Conservation (phyloP, 2,113 vertebrate genomes). For the Anoplopoma fimbria region DNA sequence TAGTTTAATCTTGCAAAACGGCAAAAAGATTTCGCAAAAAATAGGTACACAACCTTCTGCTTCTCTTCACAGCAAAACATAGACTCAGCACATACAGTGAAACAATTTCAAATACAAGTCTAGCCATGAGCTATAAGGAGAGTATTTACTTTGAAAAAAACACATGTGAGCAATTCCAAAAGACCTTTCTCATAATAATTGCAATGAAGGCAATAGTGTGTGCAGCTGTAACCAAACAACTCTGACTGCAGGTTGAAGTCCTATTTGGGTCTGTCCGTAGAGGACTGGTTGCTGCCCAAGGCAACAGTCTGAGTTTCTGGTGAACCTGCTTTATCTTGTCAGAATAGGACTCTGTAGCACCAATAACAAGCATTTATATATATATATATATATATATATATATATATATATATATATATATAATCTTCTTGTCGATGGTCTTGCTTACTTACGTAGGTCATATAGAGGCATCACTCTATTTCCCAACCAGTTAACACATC, state of each 20-base stretch:
- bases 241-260: too few relatives aligned
- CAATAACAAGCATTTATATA: neutral
- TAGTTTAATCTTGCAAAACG: constrained; percentile 18
- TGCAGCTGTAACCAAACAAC: neutral
- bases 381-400: neutral
- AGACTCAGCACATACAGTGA: neutral
- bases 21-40: constrained; percentile 1
- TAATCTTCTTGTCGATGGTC: neutral
- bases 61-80: neutral
- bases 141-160: neutral
- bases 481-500: neutral
- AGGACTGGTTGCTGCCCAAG: neutral
- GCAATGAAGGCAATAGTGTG: neutral
- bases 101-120: neutral
- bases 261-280: neutral
- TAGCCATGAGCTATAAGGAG: neutral
- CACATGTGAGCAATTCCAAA: neutral
- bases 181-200: neutral
- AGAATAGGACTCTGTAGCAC: neutral
- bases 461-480: neutral
- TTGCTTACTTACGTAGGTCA: neutral
- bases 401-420: neutral
- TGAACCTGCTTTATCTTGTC: neutral
- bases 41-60: neutral
- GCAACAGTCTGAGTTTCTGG: neutral